Evolutionary conservation across 2,797 vertebrate genomes (phyloP).

Genomic region (Tauraco hartlaubi): DNA sequence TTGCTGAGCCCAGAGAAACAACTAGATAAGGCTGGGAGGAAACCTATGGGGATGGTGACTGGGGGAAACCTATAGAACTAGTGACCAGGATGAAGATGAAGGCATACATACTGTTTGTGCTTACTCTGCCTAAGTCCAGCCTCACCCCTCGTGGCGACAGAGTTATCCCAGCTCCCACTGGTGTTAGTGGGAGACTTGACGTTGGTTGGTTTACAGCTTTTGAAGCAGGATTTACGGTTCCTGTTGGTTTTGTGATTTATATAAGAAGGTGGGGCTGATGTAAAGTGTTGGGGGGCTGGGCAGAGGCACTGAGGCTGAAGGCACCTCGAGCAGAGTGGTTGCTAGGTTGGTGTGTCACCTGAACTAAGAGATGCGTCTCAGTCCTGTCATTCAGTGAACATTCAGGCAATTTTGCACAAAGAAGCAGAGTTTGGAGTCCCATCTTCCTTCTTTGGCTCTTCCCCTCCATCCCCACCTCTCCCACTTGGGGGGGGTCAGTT

Average conservation of each 20-base stretch:
- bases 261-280: not conserved
- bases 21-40: not conserved
- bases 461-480: not conserved
- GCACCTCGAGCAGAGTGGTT: fast-evolving
- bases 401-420: not conserved
- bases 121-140: not conserved
- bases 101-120: not conserved
- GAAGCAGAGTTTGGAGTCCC: not conserved
- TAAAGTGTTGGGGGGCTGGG: not conserved
- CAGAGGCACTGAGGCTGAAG: not conserved
- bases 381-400: fast-evolving
- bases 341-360: not conserved
- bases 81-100: not conserved
- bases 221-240: not conserved
- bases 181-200: not conserved
- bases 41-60: not conserved
- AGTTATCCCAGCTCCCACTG: not conserved
- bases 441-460: not conserved
- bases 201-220: not conserved
- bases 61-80: no score
- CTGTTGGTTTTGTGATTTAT: not conserved
- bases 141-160: not conserved
- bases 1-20: not conserved
- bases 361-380: not conserved
- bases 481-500: not conserved